These are phyloP conservation scores for Cavia porcellus DNA, from an alignment of 2,113 vertebrate genomes.

Conservation along the genomic window DNA sequence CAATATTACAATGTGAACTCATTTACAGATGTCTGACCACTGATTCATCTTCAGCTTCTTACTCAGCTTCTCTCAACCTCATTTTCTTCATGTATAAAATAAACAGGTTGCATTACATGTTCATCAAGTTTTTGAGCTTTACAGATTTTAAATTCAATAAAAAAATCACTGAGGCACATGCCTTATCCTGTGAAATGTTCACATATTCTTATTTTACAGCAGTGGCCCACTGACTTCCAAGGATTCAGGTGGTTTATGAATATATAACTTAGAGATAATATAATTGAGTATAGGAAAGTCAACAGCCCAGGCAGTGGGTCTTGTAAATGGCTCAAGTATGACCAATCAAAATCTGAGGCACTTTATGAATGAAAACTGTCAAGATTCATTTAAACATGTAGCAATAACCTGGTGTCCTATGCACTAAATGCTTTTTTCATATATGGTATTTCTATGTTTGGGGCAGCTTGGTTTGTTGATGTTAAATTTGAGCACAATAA, in stretches of 20 bases:
- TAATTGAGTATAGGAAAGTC: background rate
- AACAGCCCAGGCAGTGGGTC: background rate
- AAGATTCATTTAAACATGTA: background rate
- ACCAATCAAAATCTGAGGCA: background rate
- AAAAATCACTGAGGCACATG: background rate
- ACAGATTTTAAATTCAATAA: constrained; percentile 27
- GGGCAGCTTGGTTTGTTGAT: background rate
- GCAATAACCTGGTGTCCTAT: background rate
- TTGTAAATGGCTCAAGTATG: background rate
- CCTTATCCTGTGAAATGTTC: background rate
- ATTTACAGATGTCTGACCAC: background rate
- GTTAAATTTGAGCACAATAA: background rate
- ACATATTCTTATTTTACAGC: background rate
- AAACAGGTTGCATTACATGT: background rate
- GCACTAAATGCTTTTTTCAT: background rate
- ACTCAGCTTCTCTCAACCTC: background rate
- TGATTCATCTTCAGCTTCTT: background rate
- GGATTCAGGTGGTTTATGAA: background rate
- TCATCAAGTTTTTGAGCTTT: background rate
- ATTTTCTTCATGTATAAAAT: constrained; percentile 7
- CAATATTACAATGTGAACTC: background rate
- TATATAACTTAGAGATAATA: background rate
- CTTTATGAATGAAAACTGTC: background rate
- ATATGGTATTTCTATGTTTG: background rate
- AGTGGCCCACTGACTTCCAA: background rate